Evolutionary conservation across 2,113 vertebrate species (phyloP).

Genomic region (Rhinogobius similis): DNA sequence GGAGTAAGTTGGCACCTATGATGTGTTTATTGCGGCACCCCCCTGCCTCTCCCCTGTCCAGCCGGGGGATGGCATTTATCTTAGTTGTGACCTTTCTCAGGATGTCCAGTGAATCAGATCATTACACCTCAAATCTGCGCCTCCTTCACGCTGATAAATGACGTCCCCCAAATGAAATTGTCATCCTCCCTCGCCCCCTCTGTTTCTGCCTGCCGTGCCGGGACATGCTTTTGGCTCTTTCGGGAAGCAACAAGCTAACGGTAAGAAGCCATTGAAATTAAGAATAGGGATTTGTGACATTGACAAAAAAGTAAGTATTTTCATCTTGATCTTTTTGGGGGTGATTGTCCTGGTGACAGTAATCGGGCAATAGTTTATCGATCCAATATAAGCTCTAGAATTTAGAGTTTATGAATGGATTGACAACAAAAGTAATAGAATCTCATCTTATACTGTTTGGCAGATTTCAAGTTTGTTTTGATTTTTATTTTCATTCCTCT

Average conservation of each 20-base stretch:
- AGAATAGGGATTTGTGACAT: background rate
- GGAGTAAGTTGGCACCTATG: constrained; percentile 50
- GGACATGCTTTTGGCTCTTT: constrained; percentile 12
- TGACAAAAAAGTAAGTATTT: background rate
- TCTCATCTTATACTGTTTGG: too few relatives aligned
- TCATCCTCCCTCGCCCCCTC: constrained; percentile 32
- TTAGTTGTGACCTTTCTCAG: constrained; percentile 67
- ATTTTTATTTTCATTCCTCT: too few relatives aligned
- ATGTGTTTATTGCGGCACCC: constrained; percentile 55
- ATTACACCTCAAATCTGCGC: constrained; percentile 57
- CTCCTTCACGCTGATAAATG: constrained; percentile 53
- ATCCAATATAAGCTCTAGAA: too few relatives aligned
- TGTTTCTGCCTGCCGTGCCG: constrained; percentile 15
- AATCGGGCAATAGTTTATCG: too few relatives aligned
- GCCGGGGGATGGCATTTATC: constrained; percentile 63
- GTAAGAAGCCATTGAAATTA: constrained; percentile 26
- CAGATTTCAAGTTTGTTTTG: too few relatives aligned
- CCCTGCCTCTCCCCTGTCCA: constrained; percentile 48
- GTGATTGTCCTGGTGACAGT: too few relatives aligned
- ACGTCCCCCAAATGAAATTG: constrained; percentile 60
- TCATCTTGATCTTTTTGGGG: too few relatives aligned
- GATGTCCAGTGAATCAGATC: constrained; percentile 60
- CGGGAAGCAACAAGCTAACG: background rate
- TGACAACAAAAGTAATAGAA: too few relatives aligned
- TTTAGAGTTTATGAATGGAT: too few relatives aligned